These are phyloP conservation scores for Brachypterus glaber DNA, from an alignment of 2,888 invertebrate genomes.

Conservation along the genomic window DNA sequence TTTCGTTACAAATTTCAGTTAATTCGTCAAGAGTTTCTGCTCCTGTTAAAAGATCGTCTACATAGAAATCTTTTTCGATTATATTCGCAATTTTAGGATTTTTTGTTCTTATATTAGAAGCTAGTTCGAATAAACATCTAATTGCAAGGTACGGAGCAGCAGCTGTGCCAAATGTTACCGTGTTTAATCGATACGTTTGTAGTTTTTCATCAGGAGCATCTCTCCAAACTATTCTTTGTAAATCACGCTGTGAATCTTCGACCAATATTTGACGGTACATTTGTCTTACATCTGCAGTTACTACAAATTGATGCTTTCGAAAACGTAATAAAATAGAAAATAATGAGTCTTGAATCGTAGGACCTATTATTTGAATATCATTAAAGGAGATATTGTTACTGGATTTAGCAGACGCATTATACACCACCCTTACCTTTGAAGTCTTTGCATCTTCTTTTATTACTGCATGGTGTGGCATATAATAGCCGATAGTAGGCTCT, in stretches of 20 bases:
- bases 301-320: conserved; percentile 2
- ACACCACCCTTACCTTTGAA: no score
- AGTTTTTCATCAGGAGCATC: conserved; percentile 3
- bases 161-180: conserved; percentile 9
- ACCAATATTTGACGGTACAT: conserved; percentile 6
- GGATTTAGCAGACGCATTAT: no score
- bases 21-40: conserved; percentile 3
- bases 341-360: conserved; percentile 3
- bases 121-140: conserved; percentile 9
- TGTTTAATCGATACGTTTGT: conserved; percentile 7
- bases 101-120: conserved; percentile 3
- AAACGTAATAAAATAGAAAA: conserved; percentile 3
- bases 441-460: no score
- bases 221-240: conserved; percentile 8
- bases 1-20: background rate
- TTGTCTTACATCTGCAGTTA: conserved; percentile 4
- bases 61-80: conserved; percentile 11
- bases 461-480: no score
- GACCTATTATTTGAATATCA: conserved; percentile 4
- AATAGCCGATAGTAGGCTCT: no score
- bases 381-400: conserved; percentile 5
- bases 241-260: conserved; percentile 2
- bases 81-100: conserved; percentile 3
- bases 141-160: conserved; percentile 9
- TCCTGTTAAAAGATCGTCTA: conserved; percentile 9